phyloP scores from a whole-genome alignment of 2,888 invertebrate genomes.

The Synergus umbraculus region DNA sequence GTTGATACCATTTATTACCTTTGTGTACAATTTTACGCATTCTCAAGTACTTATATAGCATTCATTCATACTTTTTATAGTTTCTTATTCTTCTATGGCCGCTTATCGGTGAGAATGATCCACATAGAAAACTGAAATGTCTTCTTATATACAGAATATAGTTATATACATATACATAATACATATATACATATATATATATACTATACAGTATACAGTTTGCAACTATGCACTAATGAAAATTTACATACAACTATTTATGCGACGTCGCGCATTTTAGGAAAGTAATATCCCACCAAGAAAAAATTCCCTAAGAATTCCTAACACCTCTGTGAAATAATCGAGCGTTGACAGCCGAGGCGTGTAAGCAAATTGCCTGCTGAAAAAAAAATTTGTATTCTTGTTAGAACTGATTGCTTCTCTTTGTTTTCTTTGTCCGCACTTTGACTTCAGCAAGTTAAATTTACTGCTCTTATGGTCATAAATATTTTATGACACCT shows the following conservation, averaged over 20 bases:
- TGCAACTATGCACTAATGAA: conserved; percentile 4
- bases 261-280: neutral
- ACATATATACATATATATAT: no score
- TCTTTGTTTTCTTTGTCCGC: conserved; percentile 24
- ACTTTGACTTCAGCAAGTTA: conserved; percentile 12
- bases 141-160: neutral
- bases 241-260: conserved; percentile 27
- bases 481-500: conserved; percentile 8
- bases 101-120: conserved; percentile 35
- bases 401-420: conserved; percentile 16
- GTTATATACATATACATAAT: no score
- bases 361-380: conserved; percentile 6
- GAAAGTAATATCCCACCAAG: neutral
- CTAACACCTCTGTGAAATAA: conserved; percentile 5
- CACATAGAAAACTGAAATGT: neutral
- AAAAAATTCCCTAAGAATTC: neutral
- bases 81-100: conserved; percentile 44
- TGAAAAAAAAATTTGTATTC: conserved; percentile 14
- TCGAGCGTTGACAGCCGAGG: conserved; percentile 21
- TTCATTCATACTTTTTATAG: conserved; percentile 41
- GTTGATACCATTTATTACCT: conserved; percentile 72
- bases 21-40: conserved; percentile 55
- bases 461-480: neutral
- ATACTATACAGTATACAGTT: neutral
- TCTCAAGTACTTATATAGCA: conserved; percentile 29